Percentiles rank a stretch among this genome's conserved stretches.
Evolutionary conservation across 2,797 vertebrate species (phyloP).

Genomic region (Brotula barbata): DNA sequence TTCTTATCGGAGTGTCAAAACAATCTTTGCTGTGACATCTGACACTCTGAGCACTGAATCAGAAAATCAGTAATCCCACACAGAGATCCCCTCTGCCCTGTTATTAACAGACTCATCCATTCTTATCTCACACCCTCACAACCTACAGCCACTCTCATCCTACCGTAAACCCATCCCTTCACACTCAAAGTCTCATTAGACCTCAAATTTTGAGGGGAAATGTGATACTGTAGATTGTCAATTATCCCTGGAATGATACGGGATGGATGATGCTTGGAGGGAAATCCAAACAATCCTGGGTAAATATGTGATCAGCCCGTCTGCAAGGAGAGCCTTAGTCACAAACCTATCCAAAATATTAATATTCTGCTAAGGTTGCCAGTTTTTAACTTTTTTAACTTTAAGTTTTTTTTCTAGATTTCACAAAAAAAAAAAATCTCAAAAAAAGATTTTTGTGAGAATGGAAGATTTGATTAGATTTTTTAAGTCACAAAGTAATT

Average conservation of each 20-base stretch:
- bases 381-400: too few relatives aligned
- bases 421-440: too few relatives aligned
- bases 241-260: conserved; percentile 8
- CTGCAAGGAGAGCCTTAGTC: too few relatives aligned
- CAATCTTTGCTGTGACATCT: conserved; percentile 84
- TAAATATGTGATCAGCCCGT: too few relatives aligned
- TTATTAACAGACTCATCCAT: conserved; percentile 38
- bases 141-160: neutral
- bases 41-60: conserved; percentile 86
- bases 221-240: conserved; percentile 29
- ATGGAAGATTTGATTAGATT: too few relatives aligned
- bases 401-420: too few relatives aligned
- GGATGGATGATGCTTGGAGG: conserved; percentile 6
- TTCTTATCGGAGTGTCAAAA: conserved; percentile 91
- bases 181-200: conserved; percentile 35
- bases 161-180: conserved; percentile 8
- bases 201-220: conserved; percentile 27
- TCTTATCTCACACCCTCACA: conserved; percentile 42
- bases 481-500: too few relatives aligned
- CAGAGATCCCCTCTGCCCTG: conserved; percentile 10
- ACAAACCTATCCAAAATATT: too few relatives aligned
- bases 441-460: too few relatives aligned
- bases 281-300: too few relatives aligned
- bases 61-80: conserved; percentile 77
- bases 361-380: too few relatives aligned